These are phyloP conservation scores for Xerus inauris DNA, from an alignment of 2,113 vertebrate species.

Conservation along the genomic window DNA sequence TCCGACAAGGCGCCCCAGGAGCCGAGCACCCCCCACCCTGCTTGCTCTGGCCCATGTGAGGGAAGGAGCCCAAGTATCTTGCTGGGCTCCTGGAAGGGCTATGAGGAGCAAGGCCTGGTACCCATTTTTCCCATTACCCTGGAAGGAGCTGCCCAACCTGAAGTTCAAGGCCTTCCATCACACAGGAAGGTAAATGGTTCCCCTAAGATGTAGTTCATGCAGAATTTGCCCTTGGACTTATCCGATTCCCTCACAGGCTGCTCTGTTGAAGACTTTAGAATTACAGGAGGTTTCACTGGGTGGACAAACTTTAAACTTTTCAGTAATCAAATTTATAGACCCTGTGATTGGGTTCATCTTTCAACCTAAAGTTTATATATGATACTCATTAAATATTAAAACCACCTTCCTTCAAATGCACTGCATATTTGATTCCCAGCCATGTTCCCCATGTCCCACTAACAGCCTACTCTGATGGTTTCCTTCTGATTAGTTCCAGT, in stretches of 20 bases:
- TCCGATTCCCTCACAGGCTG: background rate
- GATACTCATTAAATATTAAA: conserved; percentile 12
- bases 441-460: background rate
- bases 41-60: too few relatives aligned
- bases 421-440: background rate
- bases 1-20: background rate
- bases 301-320: conserved; percentile 19
- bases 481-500: background rate
- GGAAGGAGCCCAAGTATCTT: background rate
- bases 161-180: background rate
- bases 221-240: background rate
- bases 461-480: background rate
- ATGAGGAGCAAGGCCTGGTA: background rate
- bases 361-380: conserved; percentile 28
- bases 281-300: background rate
- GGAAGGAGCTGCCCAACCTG: fast-evolving
- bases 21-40: background rate
- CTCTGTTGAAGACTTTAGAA: background rate
- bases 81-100: background rate
- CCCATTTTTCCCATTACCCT: background rate
- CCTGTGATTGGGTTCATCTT: background rate
- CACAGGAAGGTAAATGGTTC: background rate
- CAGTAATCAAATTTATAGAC: conserved; percentile 23
- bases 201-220: background rate
- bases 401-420: background rate